phyloP scores from a whole-genome alignment of 2,113 vertebrate genomes.

The Alouatta palliata region DNA sequence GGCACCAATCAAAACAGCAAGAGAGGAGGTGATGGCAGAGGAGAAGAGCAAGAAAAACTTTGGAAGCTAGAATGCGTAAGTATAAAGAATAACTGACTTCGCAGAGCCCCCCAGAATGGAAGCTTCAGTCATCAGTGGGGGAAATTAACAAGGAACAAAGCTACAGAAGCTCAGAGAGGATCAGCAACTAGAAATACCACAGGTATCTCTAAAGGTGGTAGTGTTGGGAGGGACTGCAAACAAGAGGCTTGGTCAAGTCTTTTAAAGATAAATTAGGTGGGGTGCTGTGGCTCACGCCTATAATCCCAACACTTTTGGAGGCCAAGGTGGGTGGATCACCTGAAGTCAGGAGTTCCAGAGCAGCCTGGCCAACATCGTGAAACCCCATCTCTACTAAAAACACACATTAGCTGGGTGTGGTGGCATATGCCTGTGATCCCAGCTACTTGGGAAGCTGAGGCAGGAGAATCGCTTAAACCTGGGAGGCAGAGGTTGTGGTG shows the following conservation, averaged over 20 bases:
- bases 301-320: no score
- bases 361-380: no score
- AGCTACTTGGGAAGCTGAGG: no score
- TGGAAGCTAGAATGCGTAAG: background rate
- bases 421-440: no score
- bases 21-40: background rate
- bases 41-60: background rate
- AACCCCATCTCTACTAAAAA: no score
- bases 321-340: no score
- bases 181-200: background rate
- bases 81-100: background rate
- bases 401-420: no score
- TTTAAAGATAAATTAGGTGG: background rate
- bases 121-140: background rate
- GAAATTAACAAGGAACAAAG: background rate
- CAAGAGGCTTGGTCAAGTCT: fast-evolving
- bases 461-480: no score
- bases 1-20: background rate
- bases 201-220: background rate
- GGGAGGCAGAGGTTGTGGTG: no score
- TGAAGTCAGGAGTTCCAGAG: no score
- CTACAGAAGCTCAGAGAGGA: background rate
- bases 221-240: background rate
- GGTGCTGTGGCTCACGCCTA: no score
- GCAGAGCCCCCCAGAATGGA: background rate